phyloP scores from a whole-genome alignment of 2,797 vertebrate genomes.

The Tolypeutes matacus region DNA sequence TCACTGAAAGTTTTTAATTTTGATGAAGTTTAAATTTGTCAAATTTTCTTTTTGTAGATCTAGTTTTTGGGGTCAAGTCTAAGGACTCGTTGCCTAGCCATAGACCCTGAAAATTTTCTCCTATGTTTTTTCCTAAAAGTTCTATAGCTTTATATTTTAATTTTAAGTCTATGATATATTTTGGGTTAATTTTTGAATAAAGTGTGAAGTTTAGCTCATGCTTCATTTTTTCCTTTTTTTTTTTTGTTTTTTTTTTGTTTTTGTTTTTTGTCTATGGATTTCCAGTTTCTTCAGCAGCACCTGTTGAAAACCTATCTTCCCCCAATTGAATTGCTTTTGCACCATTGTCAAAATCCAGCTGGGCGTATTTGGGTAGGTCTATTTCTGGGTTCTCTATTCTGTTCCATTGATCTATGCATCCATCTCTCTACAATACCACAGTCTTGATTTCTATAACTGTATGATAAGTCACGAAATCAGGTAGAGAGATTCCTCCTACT shows the following conservation, averaged over 20 bases:
- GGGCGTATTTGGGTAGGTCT: neutral
- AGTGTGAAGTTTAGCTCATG: neutral
- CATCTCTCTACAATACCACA: too few relatives aligned
- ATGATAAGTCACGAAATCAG: neutral
- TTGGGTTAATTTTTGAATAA: neutral
- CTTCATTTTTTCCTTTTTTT: neutral
- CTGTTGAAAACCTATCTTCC: neutral
- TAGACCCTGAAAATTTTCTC: neutral
- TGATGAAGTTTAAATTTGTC: neutral
- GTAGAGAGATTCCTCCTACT: neutral
- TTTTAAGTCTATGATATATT: too few relatives aligned
- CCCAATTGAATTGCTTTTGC: neutral
- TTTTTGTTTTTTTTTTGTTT: too few relatives aligned
- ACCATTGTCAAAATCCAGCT: neutral
- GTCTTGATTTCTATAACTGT: neutral
- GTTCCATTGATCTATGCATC: too few relatives aligned
- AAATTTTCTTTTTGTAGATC: neutral
- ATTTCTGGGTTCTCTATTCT: too few relatives aligned
- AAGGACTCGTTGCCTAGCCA: neutral
- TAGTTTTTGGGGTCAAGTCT: neutral
- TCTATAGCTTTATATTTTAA: too few relatives aligned
- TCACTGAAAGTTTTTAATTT: neutral
- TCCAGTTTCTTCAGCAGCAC: neutral
- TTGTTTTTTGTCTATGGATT: neutral
- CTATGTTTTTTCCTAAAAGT: neutral